These are phyloP conservation scores for Dryomyza anilis DNA, from an alignment of 2,888 invertebrate genomes.

Conservation along the genomic window DNA sequence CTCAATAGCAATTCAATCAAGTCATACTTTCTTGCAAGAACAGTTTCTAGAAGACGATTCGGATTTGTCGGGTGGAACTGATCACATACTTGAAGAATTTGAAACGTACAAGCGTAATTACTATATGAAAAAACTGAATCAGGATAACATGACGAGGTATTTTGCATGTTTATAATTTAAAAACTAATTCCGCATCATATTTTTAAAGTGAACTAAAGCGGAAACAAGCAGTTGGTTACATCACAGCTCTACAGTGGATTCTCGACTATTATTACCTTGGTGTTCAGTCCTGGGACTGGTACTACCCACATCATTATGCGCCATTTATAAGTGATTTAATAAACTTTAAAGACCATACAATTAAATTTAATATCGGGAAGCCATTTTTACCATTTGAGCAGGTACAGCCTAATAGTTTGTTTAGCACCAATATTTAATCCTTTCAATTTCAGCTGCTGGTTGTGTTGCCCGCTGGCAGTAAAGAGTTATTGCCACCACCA, in stretches of 20 bases:
- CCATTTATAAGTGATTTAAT: constrained; percentile 94
- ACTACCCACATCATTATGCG: constrained; percentile 95
- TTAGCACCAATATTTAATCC: background rate
- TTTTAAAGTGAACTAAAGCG: constrained; percentile 73
- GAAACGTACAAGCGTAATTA: constrained; percentile 85
- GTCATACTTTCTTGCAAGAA: no score
- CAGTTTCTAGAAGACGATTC: constrained; percentile 49
- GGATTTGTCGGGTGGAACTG: constrained; percentile 63
- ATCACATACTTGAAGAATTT: constrained; percentile 75
- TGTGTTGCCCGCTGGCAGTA: constrained; percentile 87
- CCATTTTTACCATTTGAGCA: constrained; percentile 95
- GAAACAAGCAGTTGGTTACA: constrained; percentile 86
- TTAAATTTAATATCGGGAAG: constrained; percentile 82
- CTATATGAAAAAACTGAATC: constrained; percentile 88
- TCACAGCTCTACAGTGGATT: constrained; percentile 95
- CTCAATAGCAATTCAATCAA: background rate
- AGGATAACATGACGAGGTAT: constrained; percentile 78
- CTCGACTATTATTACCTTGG: constrained; percentile 96
- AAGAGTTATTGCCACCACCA: constrained; percentile 74
- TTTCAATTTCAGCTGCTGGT: constrained; percentile 78
- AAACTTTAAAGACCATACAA: constrained; percentile 75
- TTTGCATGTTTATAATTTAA: constrained; percentile 44
- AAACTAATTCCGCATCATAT: background rate
- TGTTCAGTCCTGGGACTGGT: constrained; percentile 98
- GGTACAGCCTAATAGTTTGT: constrained; percentile 56